phyloP scores from a whole-genome alignment of 37 sponge, comb jelly and placozoan genomes.

The Beroe ovata region DNA sequence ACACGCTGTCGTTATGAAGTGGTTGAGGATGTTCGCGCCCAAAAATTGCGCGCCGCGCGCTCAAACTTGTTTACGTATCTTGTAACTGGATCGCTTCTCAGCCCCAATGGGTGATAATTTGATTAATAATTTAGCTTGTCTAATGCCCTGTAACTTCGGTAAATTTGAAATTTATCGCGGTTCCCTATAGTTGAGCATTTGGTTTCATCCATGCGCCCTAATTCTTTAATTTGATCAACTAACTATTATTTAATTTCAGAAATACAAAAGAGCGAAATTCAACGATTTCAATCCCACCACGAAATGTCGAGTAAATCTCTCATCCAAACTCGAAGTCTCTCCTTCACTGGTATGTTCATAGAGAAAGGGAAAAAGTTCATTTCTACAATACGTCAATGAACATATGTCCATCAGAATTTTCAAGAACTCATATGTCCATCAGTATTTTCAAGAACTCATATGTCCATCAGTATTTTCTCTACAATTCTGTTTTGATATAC shows the following conservation, averaged over 20 bases:
- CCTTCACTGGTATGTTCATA: conserved; percentile 43
- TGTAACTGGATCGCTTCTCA: neutral
- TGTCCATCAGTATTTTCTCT: too few species aligned
- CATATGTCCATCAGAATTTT: too few species aligned
- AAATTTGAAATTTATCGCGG: neutral
- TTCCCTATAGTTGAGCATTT: neutral
- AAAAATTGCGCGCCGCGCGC: conserved; percentile 25
- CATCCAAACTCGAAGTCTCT: conserved; percentile 21
- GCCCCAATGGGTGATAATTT: neutral
- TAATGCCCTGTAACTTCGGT: neutral
- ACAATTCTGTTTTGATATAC: too few species aligned
- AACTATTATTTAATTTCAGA: conserved; percentile 15
- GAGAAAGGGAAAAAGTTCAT: too few species aligned
- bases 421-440: too few species aligned
- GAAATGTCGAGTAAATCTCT: conserved; percentile 26
- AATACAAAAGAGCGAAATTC: conserved; percentile 30
- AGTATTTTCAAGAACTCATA: too few species aligned
- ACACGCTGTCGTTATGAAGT: neutral
- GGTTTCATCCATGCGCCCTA: neutral
- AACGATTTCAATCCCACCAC: conserved; percentile 13
- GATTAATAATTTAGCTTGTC: neutral
- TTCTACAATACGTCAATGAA: too few species aligned
- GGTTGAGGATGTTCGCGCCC: conserved; percentile 54
- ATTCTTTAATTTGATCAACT: neutral
- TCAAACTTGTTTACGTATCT: neutral